These are phyloP conservation scores for Brachycybe producta DNA, from an alignment of 2,888 invertebrate genomes.

Conservation along the genomic window DNA sequence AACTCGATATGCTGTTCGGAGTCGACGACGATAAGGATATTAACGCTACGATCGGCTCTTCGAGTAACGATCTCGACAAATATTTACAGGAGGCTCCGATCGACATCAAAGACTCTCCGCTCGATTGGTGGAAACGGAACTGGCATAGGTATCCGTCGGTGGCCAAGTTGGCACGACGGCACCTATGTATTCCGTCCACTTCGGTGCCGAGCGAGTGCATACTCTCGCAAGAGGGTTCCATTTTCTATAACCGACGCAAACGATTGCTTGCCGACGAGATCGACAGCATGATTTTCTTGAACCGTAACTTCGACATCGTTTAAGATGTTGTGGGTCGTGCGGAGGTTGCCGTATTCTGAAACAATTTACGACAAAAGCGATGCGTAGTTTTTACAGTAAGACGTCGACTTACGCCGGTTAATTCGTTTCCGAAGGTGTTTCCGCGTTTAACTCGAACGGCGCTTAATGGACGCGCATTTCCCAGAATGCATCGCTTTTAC, in stretches of 20 bases:
- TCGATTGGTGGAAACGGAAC: conserved; percentile 19
- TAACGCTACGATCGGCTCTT: too few species aligned
- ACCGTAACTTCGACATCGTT: conserved; percentile 4
- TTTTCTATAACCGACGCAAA: background rate
- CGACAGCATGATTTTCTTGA: conserved; percentile 15
- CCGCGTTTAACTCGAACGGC: too few species aligned
- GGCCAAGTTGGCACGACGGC: conserved; percentile 14
- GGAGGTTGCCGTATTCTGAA: too few species aligned
- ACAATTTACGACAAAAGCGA: too few species aligned
- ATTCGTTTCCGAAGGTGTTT: too few species aligned
- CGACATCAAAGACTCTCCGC: conserved; percentile 12
- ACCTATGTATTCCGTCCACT: conserved; percentile 17
- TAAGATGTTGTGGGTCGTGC: too few species aligned
- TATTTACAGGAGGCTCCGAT: conserved; percentile 13
- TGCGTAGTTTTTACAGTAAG: too few species aligned
- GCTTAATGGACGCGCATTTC: too few species aligned
- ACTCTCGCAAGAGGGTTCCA: background rate
- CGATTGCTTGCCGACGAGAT: background rate
- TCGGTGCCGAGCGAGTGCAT: conserved; percentile 14
- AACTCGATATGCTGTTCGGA: conserved; percentile 8
- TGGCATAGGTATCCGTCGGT: conserved; percentile 13
- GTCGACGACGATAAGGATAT: background rate
- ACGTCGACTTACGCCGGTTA: too few species aligned
- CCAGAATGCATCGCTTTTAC: too few species aligned
- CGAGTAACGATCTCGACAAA: conserved; percentile 8